These are phyloP conservation scores for Puntigrus tetrazona DNA, from an alignment of 2,113 vertebrate species.

Conservation along the genomic window DNA sequence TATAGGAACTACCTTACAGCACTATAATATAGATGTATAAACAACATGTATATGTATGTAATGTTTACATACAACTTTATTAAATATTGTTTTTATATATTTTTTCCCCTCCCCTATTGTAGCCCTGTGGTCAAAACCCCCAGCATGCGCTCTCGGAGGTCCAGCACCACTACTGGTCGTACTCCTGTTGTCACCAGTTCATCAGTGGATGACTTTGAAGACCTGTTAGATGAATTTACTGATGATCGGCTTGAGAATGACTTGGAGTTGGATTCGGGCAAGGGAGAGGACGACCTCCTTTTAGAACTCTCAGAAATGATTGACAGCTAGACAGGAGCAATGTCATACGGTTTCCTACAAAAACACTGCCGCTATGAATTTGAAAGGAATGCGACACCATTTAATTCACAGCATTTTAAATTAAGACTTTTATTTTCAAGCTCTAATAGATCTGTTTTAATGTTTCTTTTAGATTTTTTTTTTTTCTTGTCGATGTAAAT, in stretches of 20 bases:
- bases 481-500: conserved; percentile 22
- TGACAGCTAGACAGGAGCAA: conserved; percentile 76
- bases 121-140: conserved; percentile 60
- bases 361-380: neutral
- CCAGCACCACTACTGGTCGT: conserved; percentile 70
- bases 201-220: conserved; percentile 87
- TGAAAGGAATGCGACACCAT: neutral
- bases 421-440: conserved; percentile 8
- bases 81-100: no score
- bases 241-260: conserved; percentile 87
- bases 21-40: no score
- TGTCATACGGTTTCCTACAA: neutral
- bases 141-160: conserved; percentile 72
- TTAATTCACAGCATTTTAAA: neutral
- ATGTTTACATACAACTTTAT: no score
- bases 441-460: conserved; percentile 10
- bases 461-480: conserved; percentile 16
- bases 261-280: conserved; percentile 84
- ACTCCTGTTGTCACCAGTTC: conserved; percentile 66
- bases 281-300: conserved; percentile 92
- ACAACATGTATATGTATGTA: no score
- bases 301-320: conserved; percentile 95
- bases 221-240: conserved; percentile 91
- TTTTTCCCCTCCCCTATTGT: conserved; percentile 57
- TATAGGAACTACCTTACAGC: no score